Percentiles rank a stretch among this genome's conserved stretches.
phyloP scores from a whole-genome alignment of 2,797 vertebrate species.

The Acipenser transmontanus region DNA sequence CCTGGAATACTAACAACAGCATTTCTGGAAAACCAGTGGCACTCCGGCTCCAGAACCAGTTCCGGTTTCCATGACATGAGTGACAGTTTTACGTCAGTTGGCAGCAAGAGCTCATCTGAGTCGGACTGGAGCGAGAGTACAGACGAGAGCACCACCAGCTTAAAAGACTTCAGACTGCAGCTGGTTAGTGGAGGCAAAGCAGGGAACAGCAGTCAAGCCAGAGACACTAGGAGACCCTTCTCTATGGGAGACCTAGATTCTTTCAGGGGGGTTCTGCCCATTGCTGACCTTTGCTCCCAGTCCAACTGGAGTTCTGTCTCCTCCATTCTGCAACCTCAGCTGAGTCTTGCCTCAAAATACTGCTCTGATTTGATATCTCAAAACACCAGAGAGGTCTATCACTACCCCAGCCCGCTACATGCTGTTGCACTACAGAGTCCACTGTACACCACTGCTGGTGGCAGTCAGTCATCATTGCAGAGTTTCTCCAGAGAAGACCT shows the following conservation, averaged over 20 bases:
- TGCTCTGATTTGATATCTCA: slow-evolving; percentile 26
- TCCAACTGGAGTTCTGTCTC: slow-evolving; percentile 35
- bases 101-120: slow-evolving; percentile 13
- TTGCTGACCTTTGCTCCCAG: slow-evolving; percentile 31
- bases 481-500: slow-evolving; percentile 1
- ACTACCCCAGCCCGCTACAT: slow-evolving; percentile 39
- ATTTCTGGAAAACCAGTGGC: slow-evolving; percentile 1
- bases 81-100: neutral
- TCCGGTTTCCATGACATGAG: slow-evolving; percentile 32
- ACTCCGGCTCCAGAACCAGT: slow-evolving; percentile 23
- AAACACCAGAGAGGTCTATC: slow-evolving; percentile 31
- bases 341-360: slow-evolving; percentile 28
- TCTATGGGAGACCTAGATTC: slow-evolving; percentile 20
- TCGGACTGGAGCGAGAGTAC: slow-evolving; percentile 16
- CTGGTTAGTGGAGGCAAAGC: neutral
- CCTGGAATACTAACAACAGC: neutral
- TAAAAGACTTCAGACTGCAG: neutral
- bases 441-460: slow-evolving; percentile 17
- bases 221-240: neutral
- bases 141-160: slow-evolving; percentile 8
- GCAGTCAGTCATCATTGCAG: slow-evolving; percentile 5
- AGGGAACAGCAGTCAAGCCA: neutral
- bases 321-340: slow-evolving; percentile 29
- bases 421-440: slow-evolving; percentile 41
- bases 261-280: slow-evolving; percentile 23